These are phyloP conservation scores for Leucoraja ocellata DNA, from an alignment of 2,797 vertebrate genomes.

Conservation along the genomic window DNA sequence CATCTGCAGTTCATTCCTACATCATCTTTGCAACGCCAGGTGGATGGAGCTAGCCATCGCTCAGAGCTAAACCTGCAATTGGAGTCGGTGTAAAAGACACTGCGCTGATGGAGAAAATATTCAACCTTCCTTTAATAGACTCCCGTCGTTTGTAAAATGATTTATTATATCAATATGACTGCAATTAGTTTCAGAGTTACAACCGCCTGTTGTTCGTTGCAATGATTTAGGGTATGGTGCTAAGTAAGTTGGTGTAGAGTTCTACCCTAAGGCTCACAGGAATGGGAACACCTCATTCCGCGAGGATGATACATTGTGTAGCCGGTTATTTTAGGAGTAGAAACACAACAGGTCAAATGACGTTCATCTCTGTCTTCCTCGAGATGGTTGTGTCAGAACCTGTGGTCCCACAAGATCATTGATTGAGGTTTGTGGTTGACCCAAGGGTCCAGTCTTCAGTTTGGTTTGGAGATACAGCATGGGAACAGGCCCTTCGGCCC, in stretches of 20 bases:
- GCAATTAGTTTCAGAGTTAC: constrained; percentile 14
- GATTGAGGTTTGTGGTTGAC: background rate
- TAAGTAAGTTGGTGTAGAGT: background rate
- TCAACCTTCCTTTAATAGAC: background rate
- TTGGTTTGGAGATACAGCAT: too few relatives aligned
- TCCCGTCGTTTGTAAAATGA: background rate
- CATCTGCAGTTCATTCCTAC: too few relatives aligned
- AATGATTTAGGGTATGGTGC: background rate
- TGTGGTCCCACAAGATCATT: background rate
- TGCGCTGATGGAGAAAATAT: background rate
- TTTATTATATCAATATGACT: background rate
- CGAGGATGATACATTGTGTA: background rate
- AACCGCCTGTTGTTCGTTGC: background rate
- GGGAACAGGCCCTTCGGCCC: too few relatives aligned
- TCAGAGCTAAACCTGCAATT: too few relatives aligned
- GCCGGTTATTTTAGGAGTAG: background rate
- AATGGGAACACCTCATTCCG: background rate
- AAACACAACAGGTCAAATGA: background rate
- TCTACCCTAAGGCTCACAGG: background rate
- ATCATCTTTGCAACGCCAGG: too few relatives aligned
- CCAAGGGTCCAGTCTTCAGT: too few relatives aligned
- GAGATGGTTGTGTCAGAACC: background rate
- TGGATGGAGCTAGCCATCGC: background rate
- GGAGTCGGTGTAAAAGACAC: too few relatives aligned
- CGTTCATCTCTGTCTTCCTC: background rate